These are phyloP conservation scores for Bombus haemorrhoidalis DNA, from an alignment of 1,140 invertebrate species.

Conservation along the genomic window DNA sequence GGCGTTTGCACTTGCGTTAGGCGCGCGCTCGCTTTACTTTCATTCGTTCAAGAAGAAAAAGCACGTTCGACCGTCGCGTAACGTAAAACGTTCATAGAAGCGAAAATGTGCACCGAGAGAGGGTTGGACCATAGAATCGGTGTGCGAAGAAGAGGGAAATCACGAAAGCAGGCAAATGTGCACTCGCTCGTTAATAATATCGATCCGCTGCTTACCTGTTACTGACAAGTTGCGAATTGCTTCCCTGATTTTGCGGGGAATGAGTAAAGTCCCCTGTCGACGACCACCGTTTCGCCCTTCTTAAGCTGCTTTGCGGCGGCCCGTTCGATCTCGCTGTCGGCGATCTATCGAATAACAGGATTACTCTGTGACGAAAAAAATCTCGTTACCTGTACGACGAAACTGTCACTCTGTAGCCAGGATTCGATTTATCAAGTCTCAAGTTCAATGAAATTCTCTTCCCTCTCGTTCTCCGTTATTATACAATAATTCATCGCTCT, in stretches of 20 bases:
- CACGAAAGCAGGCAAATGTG: constrained; percentile 46
- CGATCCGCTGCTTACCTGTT: constrained; percentile 82
- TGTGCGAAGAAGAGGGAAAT: constrained; percentile 45
- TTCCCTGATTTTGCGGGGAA: constrained; percentile 78
- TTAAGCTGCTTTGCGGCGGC: constrained; percentile 78
- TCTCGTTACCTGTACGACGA: constrained; percentile 21
- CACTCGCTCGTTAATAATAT: constrained; percentile 41
- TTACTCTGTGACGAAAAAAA: constrained; percentile 8
- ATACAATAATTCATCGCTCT: background rate
- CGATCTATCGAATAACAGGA: constrained; percentile 69
- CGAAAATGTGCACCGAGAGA: constrained; percentile 7
- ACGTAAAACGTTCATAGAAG: constrained; percentile 28
- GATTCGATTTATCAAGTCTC: constrained; percentile 8
- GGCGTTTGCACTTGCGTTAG: background rate
- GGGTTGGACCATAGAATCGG: background rate
- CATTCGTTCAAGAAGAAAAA: background rate
- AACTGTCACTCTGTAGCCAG: background rate
- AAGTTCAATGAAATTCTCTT: background rate
- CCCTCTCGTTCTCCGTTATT: too few relatives aligned
- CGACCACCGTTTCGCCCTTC: constrained; percentile 90
- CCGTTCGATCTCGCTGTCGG: constrained; percentile 77
- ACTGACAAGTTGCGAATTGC: constrained; percentile 79
- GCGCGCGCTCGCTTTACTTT: background rate
- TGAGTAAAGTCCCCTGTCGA: constrained; percentile 90
- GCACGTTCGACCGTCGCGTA: constrained; percentile 11